These are phyloP conservation scores for Lobophora halterata DNA, from an alignment of 2,888 invertebrate genomes.

Conservation along the genomic window DNA sequence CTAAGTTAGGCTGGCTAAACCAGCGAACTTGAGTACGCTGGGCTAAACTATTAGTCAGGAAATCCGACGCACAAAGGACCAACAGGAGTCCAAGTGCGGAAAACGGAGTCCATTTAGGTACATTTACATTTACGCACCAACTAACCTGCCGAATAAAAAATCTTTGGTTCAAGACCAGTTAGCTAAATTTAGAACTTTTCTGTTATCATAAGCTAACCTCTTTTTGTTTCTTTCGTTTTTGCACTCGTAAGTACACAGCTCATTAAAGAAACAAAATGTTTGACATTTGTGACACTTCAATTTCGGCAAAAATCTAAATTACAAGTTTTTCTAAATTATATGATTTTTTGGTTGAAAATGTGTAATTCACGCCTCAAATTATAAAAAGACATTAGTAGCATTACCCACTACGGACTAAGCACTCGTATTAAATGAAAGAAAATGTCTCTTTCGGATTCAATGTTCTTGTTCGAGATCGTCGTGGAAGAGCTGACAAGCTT, in stretches of 20 bases:
- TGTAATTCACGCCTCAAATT: slow-evolving; percentile 17
- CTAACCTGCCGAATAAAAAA: too few relatives aligned
- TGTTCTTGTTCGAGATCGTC: slow-evolving; percentile 62
- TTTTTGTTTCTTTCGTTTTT: too few relatives aligned
- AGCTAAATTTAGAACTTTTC: too few relatives aligned
- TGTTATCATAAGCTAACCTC: too few relatives aligned
- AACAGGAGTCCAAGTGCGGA: too few relatives aligned
- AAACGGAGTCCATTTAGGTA: too few relatives aligned
- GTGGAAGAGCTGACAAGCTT: slow-evolving; percentile 53
- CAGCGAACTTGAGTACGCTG: too few relatives aligned
- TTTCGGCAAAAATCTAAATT: slow-evolving; percentile 48
- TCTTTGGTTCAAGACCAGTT: too few relatives aligned
- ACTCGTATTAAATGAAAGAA: slow-evolving; percentile 31
- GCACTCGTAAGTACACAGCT: background rate
- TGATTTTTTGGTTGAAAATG: slow-evolving; percentile 25
- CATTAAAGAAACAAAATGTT: slow-evolving; percentile 12
- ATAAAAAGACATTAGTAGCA: slow-evolving; percentile 22
- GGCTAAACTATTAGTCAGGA: too few relatives aligned
- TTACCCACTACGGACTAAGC: slow-evolving; percentile 21
- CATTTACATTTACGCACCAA: too few relatives aligned
- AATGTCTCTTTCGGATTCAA: slow-evolving; percentile 63
- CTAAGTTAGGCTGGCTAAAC: too few relatives aligned
- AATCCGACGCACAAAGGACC: too few relatives aligned
- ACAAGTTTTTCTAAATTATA: slow-evolving; percentile 34
- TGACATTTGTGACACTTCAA: slow-evolving; percentile 20